A percentile compares a stretch with the other conserved stretches of the same genome.
Evolutionary conservation across 53 echinoderm and acorn worm species (phyloP).

Genomic region (Apostichopus leukothele): DNA sequence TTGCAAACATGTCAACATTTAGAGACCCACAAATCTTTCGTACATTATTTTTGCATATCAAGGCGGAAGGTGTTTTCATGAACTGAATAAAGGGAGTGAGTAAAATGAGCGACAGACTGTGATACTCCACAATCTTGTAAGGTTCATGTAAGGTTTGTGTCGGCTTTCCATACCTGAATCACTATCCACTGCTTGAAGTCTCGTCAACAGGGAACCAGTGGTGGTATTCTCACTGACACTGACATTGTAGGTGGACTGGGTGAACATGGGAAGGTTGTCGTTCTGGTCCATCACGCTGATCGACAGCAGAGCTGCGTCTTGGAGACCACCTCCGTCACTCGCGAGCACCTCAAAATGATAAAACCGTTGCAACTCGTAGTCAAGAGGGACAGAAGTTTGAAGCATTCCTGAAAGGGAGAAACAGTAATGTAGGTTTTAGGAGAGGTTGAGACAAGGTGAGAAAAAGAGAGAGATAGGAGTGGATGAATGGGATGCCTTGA

Average conservation of each 20-base stretch:
- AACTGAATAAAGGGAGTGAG: no score
- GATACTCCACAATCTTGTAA: no score
- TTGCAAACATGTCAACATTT: no score
- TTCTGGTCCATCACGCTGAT: conserved; percentile 85
- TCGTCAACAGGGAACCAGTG: conserved; percentile 74
- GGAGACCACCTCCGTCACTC: conserved; percentile 70
- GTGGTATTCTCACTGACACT: conserved; percentile 97
- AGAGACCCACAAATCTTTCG: no score
- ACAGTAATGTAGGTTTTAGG: background rate
- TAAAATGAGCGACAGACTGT: no score
- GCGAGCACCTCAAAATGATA: conserved; percentile 78
- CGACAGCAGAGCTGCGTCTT: conserved; percentile 68
- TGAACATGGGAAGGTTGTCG: conserved; percentile 83
- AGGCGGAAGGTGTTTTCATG: no score
- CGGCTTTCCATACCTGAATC: conserved; percentile 70
- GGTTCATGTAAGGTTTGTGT: no score
- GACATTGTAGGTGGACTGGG: conserved; percentile 67
- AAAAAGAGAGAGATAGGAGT: no score
- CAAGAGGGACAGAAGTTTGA: conserved; percentile 63
- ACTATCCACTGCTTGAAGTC: conserved; percentile 85
- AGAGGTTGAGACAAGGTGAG: no score
- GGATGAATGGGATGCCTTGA: no score
- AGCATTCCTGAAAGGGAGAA: conserved; percentile 56
- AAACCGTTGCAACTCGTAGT: conserved; percentile 72
- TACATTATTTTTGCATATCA: no score